phyloP scores from a whole-genome alignment of 2,888 invertebrate species.

The Mesochorus sp. region DNA sequence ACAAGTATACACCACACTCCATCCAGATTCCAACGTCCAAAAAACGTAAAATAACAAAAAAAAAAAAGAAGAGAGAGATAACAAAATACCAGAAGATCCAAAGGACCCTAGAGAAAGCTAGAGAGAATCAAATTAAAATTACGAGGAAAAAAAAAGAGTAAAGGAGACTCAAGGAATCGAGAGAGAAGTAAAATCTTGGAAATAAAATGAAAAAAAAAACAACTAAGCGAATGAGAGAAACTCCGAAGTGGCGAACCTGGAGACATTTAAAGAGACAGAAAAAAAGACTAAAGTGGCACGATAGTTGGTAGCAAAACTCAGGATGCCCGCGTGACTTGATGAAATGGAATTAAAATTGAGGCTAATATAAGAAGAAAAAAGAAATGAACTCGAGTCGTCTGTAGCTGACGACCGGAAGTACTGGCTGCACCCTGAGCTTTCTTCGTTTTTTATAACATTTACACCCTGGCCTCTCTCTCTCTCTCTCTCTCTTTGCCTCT shows the following conservation, averaged over 20 bases:
- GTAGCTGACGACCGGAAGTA: constrained; percentile 56
- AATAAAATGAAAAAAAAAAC: constrained; percentile 39
- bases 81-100: constrained; percentile 48
- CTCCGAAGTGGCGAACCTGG: constrained; percentile 5
- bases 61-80: constrained; percentile 47
- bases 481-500: constrained; percentile 42
- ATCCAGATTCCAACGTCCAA: constrained; percentile 79
- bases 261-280: background rate
- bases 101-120: constrained; percentile 51
- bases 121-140: constrained; percentile 52
- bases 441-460: constrained; percentile 66
- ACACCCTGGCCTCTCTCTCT: constrained; percentile 56
- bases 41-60: constrained; percentile 56
- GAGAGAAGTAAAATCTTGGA: constrained; percentile 33
- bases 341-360: constrained; percentile 39
- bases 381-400: constrained; percentile 26
- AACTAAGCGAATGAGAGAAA: constrained; percentile 37
- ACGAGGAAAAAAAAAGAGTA: constrained; percentile 15
- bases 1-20: constrained; percentile 80
- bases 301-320: constrained; percentile 60
- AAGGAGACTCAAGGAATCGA: constrained; percentile 4
- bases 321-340: constrained; percentile 61
- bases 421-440: constrained; percentile 68
- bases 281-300: constrained; percentile 66
- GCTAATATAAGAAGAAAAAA: background rate